Percentiles rank a stretch among this genome's conserved stretches.
phyloP scores from a whole-genome alignment of 2,797 vertebrate species.

The Gymnopithys bicolor region DNA sequence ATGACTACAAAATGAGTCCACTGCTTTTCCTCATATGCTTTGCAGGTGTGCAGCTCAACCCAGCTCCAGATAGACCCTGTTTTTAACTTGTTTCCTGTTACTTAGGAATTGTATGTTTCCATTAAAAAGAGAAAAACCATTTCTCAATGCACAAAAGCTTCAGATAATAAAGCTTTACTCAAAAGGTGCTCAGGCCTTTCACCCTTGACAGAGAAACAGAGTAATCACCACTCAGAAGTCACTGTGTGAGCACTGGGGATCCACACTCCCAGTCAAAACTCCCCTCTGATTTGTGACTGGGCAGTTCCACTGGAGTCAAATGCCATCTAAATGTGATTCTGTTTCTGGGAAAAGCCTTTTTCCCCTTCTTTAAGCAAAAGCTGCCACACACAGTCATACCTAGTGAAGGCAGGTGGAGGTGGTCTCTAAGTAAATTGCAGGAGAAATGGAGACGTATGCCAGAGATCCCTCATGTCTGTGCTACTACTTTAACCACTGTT shows the following conservation, averaged over 20 bases:
- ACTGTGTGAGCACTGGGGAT: not conserved
- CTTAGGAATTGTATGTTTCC: not conserved
- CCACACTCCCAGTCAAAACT: not conserved
- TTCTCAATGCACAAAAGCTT: not conserved
- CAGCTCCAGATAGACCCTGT: not conserved
- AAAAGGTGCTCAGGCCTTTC: not conserved
- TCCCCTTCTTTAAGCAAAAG: not conserved
- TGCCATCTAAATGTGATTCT: not conserved
- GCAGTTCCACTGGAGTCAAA: not conserved
- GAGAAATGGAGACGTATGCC: not conserved
- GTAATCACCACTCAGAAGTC: not conserved
- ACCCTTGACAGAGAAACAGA: not conserved
- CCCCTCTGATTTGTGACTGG: not conserved
- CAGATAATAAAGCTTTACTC: not conserved
- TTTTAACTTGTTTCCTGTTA: not conserved
- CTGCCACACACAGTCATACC: not conserved
- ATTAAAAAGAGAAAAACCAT: not conserved
- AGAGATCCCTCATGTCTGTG: not conserved
- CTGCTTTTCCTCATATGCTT: not conserved
- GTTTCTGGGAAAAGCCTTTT: not conserved
- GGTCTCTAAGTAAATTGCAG: not conserved
- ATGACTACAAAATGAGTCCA: not conserved
- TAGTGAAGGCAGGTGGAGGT: not conserved
- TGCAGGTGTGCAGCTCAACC: not conserved
- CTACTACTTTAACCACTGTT: not conserved